phyloP scores from a whole-genome alignment of 2,113 vertebrate genomes.

The Nannobrachium achirus region DNA sequence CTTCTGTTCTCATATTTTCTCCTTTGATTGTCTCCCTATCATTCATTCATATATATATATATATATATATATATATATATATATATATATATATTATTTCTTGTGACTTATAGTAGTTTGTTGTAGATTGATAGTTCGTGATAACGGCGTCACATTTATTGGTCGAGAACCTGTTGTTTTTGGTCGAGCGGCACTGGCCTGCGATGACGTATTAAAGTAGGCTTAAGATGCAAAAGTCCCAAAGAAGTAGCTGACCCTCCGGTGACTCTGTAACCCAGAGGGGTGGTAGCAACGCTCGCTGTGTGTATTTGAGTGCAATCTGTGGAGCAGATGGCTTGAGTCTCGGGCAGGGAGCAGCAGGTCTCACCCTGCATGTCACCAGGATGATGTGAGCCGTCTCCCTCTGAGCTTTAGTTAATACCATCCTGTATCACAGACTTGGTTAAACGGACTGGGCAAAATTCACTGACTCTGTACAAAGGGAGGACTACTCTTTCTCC shows the following conservation, averaged over 20 bases:
- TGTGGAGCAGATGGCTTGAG: conserved; percentile 85
- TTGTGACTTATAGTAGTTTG: conserved; percentile 45
- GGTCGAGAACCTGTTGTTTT: too few species aligned
- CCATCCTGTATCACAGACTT: conserved; percentile 68
- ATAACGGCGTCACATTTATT: too few species aligned
- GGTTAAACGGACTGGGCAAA: conserved; percentile 66
- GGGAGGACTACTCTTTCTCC: conserved; percentile 40
- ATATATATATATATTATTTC: too few species aligned
- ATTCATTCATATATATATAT: conserved; percentile 65
- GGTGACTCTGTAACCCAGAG: conserved; percentile 85
- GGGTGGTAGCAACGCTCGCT: conserved; percentile 81
- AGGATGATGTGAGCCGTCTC: conserved; percentile 66
- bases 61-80: too few species aligned
- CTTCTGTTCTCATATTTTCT: conserved; percentile 76
- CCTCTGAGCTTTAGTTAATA: conserved; percentile 72
- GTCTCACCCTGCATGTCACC: conserved; percentile 73
- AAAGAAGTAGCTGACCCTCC: conserved; percentile 78
- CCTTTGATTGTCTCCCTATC: conserved; percentile 84
- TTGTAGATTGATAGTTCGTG: conserved; percentile 27
- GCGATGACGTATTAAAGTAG: too few species aligned
- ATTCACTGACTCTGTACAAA: conserved; percentile 50
- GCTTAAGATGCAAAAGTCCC: conserved; percentile 37
- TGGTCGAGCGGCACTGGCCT: too few species aligned
- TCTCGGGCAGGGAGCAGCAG: conserved; percentile 79
- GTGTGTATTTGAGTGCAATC: conserved; percentile 75